Percentiles rank a stretch among this genome's conserved stretches.
These are phyloP conservation scores for Dusona sp. DNA, from an alignment of 2,888 invertebrate species.

Conservation along the genomic window DNA sequence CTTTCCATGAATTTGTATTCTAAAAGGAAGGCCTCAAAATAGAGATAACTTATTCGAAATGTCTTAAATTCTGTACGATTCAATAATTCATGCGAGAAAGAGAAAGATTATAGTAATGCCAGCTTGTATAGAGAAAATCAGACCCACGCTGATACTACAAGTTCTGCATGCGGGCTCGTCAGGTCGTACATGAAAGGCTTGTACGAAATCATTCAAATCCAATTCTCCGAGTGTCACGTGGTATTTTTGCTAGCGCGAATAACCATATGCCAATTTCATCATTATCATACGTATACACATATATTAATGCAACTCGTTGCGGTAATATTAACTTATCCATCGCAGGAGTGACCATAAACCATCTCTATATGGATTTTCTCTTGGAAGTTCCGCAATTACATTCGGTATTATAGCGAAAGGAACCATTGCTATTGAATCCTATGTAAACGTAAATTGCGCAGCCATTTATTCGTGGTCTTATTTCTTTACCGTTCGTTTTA, in stretches of 20 bases:
- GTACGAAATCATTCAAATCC: slow-evolving; percentile 27
- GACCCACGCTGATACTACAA: slow-evolving; percentile 8
- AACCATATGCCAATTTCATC: slow-evolving; percentile 39
- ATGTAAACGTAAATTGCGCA: neutral
- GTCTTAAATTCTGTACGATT: slow-evolving; percentile 14
- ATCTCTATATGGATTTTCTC: neutral
- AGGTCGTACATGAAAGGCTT: slow-evolving; percentile 13
- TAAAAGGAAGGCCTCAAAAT: neutral
- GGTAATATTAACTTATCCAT: slow-evolving; percentile 4
- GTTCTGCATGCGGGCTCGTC: neutral
- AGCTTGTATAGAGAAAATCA: slow-evolving; percentile 7
- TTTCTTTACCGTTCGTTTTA: neutral
- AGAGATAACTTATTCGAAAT: slow-evolving; percentile 18
- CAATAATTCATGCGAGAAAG: slow-evolving; percentile 30
- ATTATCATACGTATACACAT: neutral
- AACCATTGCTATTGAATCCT: neutral
- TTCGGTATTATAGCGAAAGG: neutral
- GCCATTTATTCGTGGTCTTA: neutral
- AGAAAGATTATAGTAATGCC: neutral
- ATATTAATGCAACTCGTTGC: slow-evolving; percentile 5
- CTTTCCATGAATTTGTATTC: neutral
- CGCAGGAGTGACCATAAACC: neutral
- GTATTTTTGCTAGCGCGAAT: slow-evolving; percentile 18
- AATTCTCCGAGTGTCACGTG: slow-evolving; percentile 19
- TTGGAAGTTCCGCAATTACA: neutral